Base-by-base conservation (phyloP, 2,113 vertebrate species). In the Dipodomys ordii region DNA sequence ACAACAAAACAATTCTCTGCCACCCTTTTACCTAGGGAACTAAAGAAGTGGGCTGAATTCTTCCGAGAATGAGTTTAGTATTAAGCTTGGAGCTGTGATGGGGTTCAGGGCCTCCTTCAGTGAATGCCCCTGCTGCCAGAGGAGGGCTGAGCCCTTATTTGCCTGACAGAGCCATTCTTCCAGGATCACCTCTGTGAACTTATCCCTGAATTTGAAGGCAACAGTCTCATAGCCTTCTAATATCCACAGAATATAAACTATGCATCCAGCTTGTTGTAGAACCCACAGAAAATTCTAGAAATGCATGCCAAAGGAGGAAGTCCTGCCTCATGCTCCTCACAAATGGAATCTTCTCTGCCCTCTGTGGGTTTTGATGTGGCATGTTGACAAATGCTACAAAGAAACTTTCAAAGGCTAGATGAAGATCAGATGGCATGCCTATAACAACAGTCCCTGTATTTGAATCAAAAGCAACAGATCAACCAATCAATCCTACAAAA, bases 291-390 rank as follows among this genome's bases (percentile, higher is more conserved):
- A 93, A 85, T 53, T 44, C 69, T 49, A 93, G 88, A 92, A 90
- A 94, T 92, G 32, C 57, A 64, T 79, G 35, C 25, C 35, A 64
- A 85, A 67, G 44, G 67, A 88, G 57, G 46, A 87, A 89, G 27
- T 0, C 69, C 4, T 92, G 89, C 77, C 82, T 82, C 30, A 5
- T 78, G 68, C 44, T 79, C 53, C 39, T 91, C 87, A 79, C 65
- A 92, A 85, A 71, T 74, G 67, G 79, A 85, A 94, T 88, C 90
- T 83, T 2, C 46, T 93, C 90, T 95, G 44, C 39, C 68, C 46
- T 30, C 46, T 88, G 44, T 78, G 49, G 89, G 57, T 88, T 88
- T 96, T 91, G 83, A 95, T 95, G 90, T 90, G 68, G 68, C 84
- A 15, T 82, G 35, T 85, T 90, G 78, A 92, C 65, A 92, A 94